Base-by-base conservation (phyloP, 1,140 invertebrate genomes). In the Sesamia nonagrioides region DNA sequence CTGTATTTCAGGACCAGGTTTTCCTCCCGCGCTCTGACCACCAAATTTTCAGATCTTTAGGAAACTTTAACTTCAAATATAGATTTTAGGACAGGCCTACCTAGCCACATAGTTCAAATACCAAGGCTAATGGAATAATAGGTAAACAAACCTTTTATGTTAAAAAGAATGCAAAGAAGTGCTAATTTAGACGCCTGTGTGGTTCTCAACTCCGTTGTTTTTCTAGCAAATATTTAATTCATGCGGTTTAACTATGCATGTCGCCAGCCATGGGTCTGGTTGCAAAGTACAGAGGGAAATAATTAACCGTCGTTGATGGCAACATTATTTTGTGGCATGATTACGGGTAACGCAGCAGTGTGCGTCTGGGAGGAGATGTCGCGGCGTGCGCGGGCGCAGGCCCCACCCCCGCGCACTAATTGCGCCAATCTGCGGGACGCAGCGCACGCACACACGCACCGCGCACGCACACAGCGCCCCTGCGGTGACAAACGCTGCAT, bases 341-440 rank as follows among this genome's bases (percentile, higher is more conserved):
- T 83, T 82, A 76, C 76, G 68, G 72, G 27, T 40, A 54, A 27
- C 60, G 74, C 61, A 56, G 45, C 45, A 82, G 82, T 81, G 87
- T 85, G 85, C 85, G 84, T 73, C 75, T 81, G 86, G 86, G 90
- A 84, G 88, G 90, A 87, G 88, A 91, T 90, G 91, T 90, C 88
- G 84, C 80, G 80, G 85, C 77, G 72, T 86, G 84, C 90, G 90
- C 87, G 72, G 74, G 81, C 88, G 89, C 89, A 90, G 82, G 91
- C 91, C 88, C 88, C 91, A 88, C 92, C 91, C 90, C 83, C 75
- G 27, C 71, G 45, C 82, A 79, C 87, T 94, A 94, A 92, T 94
- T 94, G 91, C 92, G 84, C 92, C 92, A 94, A 94, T 94, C 92
- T 92, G 88, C 78, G 89, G 82, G 83, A 77, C 74, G 83, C 81